Conservation (phyloP, 2,113 vertebrate species). For the Sorex araneus region DNA sequence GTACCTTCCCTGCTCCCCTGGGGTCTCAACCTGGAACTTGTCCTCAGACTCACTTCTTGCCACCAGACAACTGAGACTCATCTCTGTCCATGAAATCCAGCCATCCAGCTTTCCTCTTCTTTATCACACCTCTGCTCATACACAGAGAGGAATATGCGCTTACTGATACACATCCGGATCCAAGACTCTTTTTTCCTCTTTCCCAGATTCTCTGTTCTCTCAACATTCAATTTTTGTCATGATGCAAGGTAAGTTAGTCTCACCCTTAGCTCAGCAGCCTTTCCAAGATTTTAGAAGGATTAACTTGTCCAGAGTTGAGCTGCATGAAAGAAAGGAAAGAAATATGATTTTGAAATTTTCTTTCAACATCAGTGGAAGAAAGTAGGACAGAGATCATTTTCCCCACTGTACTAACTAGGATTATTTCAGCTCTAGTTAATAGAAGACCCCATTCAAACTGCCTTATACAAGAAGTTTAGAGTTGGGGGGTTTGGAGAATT, state of each 20-base stretch:
- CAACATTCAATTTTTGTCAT: constrained; percentile 26
- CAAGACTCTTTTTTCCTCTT: neutral
- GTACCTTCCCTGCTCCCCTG: neutral
- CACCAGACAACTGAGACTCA: neutral
- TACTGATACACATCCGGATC: no score
- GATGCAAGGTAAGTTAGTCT: neutral
- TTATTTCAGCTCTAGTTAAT: neutral
- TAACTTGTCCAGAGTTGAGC: neutral
- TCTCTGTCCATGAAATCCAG: neutral
- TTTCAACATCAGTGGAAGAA: neutral
- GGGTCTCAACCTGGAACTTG: neutral
- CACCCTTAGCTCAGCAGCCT: neutral
- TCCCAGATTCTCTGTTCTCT: neutral
- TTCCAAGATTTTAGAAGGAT: neutral
- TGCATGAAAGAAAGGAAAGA: neutral
- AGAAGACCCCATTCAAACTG: constrained; percentile 44
- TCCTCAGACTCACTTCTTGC: neutral
- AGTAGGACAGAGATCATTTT: neutral
- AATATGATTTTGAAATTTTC: neutral
- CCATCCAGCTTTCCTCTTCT: neutral
- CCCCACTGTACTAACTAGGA: neutral
- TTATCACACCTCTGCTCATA: neutral
- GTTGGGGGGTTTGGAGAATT: neutral
- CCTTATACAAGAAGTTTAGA: constrained; percentile 19
- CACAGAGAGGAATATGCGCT: no score